Base-by-base conservation (phyloP, 2,888 invertebrate genomes). In the Druceiella hillmani region DNA sequence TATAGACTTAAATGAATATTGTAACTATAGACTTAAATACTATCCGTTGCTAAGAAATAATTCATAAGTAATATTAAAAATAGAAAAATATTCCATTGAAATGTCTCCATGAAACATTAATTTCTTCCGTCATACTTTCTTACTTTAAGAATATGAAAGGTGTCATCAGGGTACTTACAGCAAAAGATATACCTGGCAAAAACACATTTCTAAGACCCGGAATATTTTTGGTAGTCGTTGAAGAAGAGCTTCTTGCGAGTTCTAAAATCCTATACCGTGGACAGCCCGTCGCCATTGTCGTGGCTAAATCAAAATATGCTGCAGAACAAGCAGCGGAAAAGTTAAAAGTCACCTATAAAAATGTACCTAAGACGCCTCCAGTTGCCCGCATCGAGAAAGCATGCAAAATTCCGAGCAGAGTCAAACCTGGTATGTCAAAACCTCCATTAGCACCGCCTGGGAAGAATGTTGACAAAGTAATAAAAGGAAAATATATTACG, bases 231-330 rank as follows among this genome's bases (percentile, higher is more conserved):
- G 55, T 63, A 49, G 61, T 61, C 1, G 58, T 61, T 10, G 55
- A 64, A 2, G 77, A 77, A 53, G 67, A 74, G 48, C 63, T 76
- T 27, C 61, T 78, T 15, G 78, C 75, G 11, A 68, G 67, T 24
- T 65, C 62, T 2, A 55, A 64, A 11, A 73, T 86, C 1, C 57
- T 66, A 36, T 83, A 72, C 53, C 76, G 76, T 43, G 80, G 83
- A 1, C 86, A 87, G 55, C 76, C 83, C 0, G 57, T 87, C 5
- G 87, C 83, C 1, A 65, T 87, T 10, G 62, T 87, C 1, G 76
- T 80, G 1, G 85, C 85, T 2, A 63, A 56, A n/a, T 67, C 63
- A 2, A 69, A 76, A 44, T 60, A 62, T 4, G 47, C 75, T 4
- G 82, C 83, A 1, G 64, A 66, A 6, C 54, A 62, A 33, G 78